Evolutionary conservation across 2,888 invertebrate genomes (phyloP), one percentile per base, ranked within the genome.

Genomic region (Bhutanitis thaidina): DNA sequence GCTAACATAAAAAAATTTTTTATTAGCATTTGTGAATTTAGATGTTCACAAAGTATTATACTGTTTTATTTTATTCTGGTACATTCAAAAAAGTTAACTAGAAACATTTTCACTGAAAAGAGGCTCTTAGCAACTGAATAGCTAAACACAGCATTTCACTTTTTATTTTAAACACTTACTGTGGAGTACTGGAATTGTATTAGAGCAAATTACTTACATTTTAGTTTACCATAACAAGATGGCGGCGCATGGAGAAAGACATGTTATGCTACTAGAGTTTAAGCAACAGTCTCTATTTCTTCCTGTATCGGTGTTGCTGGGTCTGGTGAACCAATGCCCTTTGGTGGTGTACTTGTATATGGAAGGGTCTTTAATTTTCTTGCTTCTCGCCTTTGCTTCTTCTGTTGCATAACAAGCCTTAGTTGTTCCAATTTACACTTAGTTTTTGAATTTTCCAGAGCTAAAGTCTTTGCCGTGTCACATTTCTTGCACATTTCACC

Each of bases 281-380:
- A 87, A 59, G 88, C 88, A 67, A 80, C 68, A 39, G 86, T 80
- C 55, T 86, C 83, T 41, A 89, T 82, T 49, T 86, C 85, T 52
- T 89, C 99, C 95, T 92, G 96, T 93, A 89, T 96, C 94, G 97
- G 96, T 4, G 74, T 50, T 20, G 74, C 34, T 68, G 94, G 97
- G 57, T 97, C 98, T 93, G 95, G 95, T 67, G 96, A 95, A 61
- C 91, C 95, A 74, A 93, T 96, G 69, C 97, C 95, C 91, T 98
- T 97, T 91, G 77, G 65, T 13, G 81, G 74, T 25, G 76, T 57
- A 34, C 56, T 71, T 12, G 76, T 61, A 58, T 95, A 95, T 7
- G 95, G 95, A 43, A 92, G 78, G 1, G 91, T 91, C 71, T 93
- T 93, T 54, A 93, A 82, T 74, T 93, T 93, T 49, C 95, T 91